A percentile compares a stretch with the other conserved stretches of the same genome.
These are phyloP conservation scores for Atherinomorus stipes DNA, from an alignment of 2,113 vertebrate genomes.

Conservation along the genomic window DNA sequence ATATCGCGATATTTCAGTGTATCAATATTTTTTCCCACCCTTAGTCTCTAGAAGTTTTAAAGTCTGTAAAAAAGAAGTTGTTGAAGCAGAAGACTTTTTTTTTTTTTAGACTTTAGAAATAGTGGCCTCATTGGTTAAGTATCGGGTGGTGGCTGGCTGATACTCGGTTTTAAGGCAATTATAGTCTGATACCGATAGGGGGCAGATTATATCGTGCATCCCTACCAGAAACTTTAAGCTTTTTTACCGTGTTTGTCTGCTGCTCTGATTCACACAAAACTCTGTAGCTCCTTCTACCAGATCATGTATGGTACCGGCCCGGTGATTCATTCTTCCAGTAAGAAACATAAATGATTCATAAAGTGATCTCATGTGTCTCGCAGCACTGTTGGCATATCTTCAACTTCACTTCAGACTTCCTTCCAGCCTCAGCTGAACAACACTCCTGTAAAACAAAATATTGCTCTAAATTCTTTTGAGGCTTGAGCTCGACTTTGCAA, in stretches of 20 bases:
- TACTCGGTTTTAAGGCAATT: too few species aligned
- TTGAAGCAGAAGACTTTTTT: too few species aligned
- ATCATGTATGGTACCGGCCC: neutral
- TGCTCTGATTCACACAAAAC: neutral
- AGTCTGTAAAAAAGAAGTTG: too few species aligned
- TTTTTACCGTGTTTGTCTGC: accelerated
- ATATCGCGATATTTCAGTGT: too few species aligned
- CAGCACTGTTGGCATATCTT: neutral
- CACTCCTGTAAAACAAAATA: neutral
- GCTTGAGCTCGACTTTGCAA: neutral
- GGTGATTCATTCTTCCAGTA: conserved; percentile 35
- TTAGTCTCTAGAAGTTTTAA: too few species aligned
- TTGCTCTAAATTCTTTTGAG: neutral
- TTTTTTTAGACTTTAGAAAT: too few species aligned
- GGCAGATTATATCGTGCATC: too few species aligned
- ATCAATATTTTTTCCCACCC: too few species aligned
- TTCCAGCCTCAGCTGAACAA: neutral
- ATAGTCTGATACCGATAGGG: too few species aligned
- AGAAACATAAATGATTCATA: conserved; percentile 34
- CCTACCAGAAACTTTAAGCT: too few species aligned
- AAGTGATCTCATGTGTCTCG: neutral
- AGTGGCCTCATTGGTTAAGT: too few species aligned
- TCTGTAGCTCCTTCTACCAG: neutral
- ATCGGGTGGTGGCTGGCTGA: too few species aligned
- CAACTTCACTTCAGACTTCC: neutral